phyloP scores from a whole-genome alignment of 2,113 vertebrate species.

The Petroica traversi region DNA sequence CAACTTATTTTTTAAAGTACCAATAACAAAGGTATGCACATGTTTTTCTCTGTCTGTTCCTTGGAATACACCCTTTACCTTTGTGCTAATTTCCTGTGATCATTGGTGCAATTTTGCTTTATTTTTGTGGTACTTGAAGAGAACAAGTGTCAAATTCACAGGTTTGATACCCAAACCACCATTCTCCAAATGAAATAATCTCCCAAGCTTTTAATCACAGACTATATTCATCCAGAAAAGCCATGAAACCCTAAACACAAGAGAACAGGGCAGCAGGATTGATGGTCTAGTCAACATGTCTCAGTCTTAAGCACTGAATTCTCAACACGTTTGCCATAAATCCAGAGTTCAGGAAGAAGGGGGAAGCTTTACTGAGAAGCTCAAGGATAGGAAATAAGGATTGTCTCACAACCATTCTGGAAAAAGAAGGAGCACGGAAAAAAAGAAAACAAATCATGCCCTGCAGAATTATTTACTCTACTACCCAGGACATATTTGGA shows the following conservation, averaged over 20 bases:
- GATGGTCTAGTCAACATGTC: background rate
- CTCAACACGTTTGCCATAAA: background rate
- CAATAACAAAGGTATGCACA: background rate
- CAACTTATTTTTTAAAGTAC: background rate
- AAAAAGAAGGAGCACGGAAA: background rate
- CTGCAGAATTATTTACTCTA: background rate
- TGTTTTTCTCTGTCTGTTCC: background rate
- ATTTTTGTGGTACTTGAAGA: background rate
- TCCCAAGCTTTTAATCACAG: background rate
- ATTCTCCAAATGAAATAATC: fast-evolving
- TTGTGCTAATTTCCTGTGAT: background rate
- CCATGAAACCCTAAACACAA: background rate
- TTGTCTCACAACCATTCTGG: background rate
- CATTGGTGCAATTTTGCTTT: background rate
- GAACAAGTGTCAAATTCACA: background rate
- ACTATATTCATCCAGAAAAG: background rate
- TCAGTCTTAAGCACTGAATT: background rate
- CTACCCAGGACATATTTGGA: background rate
- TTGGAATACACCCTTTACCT: background rate
- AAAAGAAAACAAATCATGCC: background rate
- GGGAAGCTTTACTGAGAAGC: background rate
- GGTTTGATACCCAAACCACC: background rate
- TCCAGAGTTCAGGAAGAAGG: background rate
- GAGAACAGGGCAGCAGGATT: background rate
- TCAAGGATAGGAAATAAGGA: background rate